phyloP scores from a whole-genome alignment of 2,797 vertebrate species.

The Agapornis canus region DNA sequence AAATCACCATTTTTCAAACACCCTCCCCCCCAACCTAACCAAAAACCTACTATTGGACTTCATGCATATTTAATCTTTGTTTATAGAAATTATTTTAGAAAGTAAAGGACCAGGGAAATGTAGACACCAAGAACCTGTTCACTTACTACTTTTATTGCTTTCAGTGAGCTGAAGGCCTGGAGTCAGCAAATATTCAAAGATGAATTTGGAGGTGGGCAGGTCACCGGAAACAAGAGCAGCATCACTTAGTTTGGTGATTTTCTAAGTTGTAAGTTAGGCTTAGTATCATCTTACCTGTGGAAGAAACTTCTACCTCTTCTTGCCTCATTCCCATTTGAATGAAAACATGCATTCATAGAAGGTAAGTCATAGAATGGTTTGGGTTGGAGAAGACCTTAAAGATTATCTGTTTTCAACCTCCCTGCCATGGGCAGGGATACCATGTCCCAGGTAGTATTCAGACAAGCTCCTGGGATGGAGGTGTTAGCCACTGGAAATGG shows the following conservation, averaged over 20 bases:
- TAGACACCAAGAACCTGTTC: background rate
- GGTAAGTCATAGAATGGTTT: background rate
- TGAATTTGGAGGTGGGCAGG: background rate
- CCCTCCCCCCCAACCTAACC: accelerated
- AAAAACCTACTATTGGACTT: background rate
- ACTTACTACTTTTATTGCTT: background rate
- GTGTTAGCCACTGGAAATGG: background rate
- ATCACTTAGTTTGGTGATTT: background rate
- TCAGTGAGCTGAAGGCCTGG: background rate
- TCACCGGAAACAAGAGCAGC: background rate
- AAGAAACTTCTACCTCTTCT: background rate
- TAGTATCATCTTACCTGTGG: background rate
- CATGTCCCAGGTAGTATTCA: background rate
- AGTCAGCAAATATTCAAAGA: background rate
- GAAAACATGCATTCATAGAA: background rate
- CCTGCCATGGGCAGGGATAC: background rate
- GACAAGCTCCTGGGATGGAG: background rate
- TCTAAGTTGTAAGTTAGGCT: background rate
- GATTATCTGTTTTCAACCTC: background rate
- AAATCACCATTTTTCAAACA: background rate
- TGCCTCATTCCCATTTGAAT: background rate
- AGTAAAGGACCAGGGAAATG: background rate
- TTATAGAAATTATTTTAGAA: background rate
- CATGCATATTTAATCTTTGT: background rate
- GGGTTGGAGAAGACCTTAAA: background rate